Base-by-base conservation (phyloP, 1,140 invertebrate species). In the Diorhabda carinulata region DNA sequence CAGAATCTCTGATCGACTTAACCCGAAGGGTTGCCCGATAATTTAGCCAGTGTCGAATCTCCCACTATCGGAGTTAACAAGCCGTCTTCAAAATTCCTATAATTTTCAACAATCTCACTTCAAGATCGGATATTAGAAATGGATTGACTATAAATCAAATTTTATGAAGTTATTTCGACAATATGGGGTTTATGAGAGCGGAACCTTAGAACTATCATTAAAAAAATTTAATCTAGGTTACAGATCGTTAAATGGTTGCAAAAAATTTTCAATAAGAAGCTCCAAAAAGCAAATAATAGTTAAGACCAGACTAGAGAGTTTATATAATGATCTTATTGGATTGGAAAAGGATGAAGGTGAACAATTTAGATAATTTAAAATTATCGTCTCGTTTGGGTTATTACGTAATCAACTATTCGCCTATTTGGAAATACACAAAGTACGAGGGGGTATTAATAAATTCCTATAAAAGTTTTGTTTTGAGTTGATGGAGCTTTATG, bases 11-110 rank as follows among this genome's bases (percentile, higher is more conserved):
- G 61, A 62, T 62, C 61, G 43, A 10, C 10, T 43, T 10, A 42
- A 43, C n/a, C 43, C 44, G 61, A 62, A 62, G 42, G 43, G 61
- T 62, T 62, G 43, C 41, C 43, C 61, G 25, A 62, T 62, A 62
- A 62, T 62, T 62, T 43, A 62, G 61, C 42, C 61, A 43, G 61
- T 62, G 61, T 62, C 41, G 61, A 62, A 62, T 47, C 42, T 62
- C 42, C 61, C 61, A 62, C 61, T 62, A 41, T 62, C 43, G 61
- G 61, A 62, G 61, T 62, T 62, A 62, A 62, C 61, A 62, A 62
- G 61, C 61, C 61, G 61, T 62, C 43, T 44, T 25, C 41, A 43
- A 43, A 62, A 62, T 62, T 62, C 42, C 61, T 62, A 62, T 62
- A 62, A 62, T 62, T 43, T 62, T n/a, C 10, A 41, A 43, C 44